These are phyloP conservation scores for Sabatieria punctata DNA, from an alignment of 2,888 invertebrate genomes.

Conservation along the genomic window DNA sequence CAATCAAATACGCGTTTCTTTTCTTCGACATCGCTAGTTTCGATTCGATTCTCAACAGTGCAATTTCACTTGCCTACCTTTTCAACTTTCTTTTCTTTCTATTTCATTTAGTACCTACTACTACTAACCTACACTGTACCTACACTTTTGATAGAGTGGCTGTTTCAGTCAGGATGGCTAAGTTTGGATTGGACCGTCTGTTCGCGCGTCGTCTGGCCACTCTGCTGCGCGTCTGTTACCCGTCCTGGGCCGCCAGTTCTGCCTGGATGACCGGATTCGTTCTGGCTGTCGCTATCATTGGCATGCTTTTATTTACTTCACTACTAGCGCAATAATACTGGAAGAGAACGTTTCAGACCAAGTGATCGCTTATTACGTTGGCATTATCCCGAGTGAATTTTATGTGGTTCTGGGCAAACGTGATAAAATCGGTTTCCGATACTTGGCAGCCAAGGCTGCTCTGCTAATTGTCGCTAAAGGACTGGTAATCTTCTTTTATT, in stretches of 20 bases:
- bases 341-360: conserved; percentile 37
- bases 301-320: conserved; percentile 18
- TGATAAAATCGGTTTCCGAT: conserved; percentile 34
- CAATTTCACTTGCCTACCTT: no score
- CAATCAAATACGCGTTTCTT: no score
- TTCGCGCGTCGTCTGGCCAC: conserved; percentile 33
- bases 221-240: conserved; percentile 33
- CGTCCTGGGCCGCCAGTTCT: conserved; percentile 27
- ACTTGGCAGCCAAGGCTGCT: conserved; percentile 29
- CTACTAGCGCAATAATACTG: no score
- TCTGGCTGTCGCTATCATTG: conserved; percentile 28
- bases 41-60: no score
- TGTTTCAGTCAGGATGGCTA: conserved; percentile 20
- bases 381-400: conserved; percentile 40
- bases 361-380: conserved; percentile 40
- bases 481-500: conserved; percentile 21
- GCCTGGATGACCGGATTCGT: conserved; percentile 30
- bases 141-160: no score
- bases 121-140: no score
- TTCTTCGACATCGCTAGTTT: no score
- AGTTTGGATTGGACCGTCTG: conserved; percentile 29
- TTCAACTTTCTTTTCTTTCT: no score
- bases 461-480: conserved; percentile 28
- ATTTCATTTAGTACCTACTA: no score
- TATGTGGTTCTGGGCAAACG: conserved; percentile 39